phyloP scores from a whole-genome alignment of 2,113 vertebrate genomes.

The Micromys minutus region DNA sequence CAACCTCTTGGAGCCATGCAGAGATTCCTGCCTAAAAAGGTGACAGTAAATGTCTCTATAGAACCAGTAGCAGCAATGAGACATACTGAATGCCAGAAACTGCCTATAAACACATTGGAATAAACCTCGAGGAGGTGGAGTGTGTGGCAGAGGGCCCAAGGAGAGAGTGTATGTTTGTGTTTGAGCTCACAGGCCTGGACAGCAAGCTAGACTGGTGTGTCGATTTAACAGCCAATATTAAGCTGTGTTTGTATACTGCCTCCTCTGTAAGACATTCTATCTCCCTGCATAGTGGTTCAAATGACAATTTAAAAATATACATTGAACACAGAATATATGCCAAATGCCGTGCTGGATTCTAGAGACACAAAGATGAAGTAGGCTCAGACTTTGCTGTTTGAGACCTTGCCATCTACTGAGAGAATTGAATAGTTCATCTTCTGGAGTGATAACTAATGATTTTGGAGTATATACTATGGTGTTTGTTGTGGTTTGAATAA shows the following conservation, averaged over 20 bases:
- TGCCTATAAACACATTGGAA: not conserved
- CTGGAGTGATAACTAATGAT: not conserved
- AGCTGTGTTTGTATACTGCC: not conserved
- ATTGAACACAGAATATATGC: not conserved
- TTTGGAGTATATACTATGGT: not conserved
- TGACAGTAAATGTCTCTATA: constrained; percentile 30
- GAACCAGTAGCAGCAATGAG: not conserved
- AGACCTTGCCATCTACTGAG: not conserved
- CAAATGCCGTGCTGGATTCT: not conserved
- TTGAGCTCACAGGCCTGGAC: not conserved
- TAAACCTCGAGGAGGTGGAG: not conserved
- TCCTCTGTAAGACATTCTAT: not conserved
- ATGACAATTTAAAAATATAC: not conserved
- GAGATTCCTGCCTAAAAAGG: constrained; percentile 43
- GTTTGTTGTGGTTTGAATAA: not conserved
- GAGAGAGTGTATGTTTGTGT: not conserved
- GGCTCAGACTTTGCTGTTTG: not conserved
- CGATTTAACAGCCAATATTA: not conserved
- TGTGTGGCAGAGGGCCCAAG: not conserved
- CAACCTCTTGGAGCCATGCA: constrained; percentile 32
- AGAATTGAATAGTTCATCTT: not conserved
- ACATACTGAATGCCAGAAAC: not conserved
- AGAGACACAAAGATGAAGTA: not conserved
- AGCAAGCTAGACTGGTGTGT: not conserved
- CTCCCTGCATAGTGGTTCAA: not conserved